Base-by-base conservation (phyloP, 2,888 invertebrate species). In the Zelleria hepariella region DNA sequence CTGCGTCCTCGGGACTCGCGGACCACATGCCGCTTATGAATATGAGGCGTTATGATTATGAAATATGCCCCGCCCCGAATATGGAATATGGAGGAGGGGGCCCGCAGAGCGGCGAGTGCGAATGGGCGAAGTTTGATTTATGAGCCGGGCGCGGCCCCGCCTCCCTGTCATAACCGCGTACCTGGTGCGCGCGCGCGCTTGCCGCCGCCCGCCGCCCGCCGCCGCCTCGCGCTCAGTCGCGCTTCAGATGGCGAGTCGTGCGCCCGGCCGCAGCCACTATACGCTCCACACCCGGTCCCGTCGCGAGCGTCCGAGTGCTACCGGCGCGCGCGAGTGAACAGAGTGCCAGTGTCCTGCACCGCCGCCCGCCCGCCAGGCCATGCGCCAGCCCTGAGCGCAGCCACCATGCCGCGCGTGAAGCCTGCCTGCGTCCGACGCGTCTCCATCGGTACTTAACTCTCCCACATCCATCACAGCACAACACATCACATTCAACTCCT, bases 101-200 rank as follows among this genome's bases (percentile, higher is more conserved):
- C 91, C 86, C 83, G 82, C 75, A 81, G n/a, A 80, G 88, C 84
- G 86, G 87, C 91, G 91, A 91, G 91, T 91, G 91, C 90, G 89
- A 88, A 89, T 87, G 88, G 89, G 85, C 87, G 85, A 88, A 87
- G 91, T 91, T 91, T 91, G 91, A 92, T 92, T 92, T 92, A 92
- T 92, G 91, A 92, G 90, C 84, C 83, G 78, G 79, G 84, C 84
- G 81, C 82, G 90, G 89, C 90, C 78, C 91, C 91, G 91, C 92
- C 92, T 78, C 89, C 90, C 91, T 42, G 32, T 42, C 32, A 42
- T 42, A 42, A 42, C 32, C 92, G 92, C 92, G 92, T 92, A 92
- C 92, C 91, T 90, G 90, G 78, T 78, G 86, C 86, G 84, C 88
- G 87, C 89, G 90, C 90, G 91, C 91, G 91, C 91, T 91, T 90